These are phyloP conservation scores for Harpegnathos saltator DNA, from an alignment of 1,140 invertebrate genomes.

Conservation along the genomic window DNA sequence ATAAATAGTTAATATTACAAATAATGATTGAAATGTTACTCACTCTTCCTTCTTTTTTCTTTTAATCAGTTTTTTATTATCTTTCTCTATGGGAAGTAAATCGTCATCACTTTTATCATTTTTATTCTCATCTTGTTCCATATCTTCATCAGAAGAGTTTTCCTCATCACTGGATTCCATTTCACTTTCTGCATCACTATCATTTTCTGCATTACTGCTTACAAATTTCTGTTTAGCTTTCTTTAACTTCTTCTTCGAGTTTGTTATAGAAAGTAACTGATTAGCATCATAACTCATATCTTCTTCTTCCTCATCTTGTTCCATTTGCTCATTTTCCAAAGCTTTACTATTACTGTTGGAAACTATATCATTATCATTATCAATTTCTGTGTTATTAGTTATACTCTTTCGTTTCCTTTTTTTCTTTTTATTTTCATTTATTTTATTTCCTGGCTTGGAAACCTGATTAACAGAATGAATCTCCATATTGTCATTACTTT, in stretches of 20 bases:
- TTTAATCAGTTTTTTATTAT: constrained; percentile 92
- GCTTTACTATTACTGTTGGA: neutral
- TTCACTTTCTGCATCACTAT: constrained; percentile 73
- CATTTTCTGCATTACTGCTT: constrained; percentile 76
- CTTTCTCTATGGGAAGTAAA: constrained; percentile 94
- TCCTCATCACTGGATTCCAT: constrained; percentile 80
- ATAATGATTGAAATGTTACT: constrained; percentile 80
- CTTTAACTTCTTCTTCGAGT: constrained; percentile 92
- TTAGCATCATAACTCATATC: constrained; percentile 85
- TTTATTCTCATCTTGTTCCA: constrained; percentile 76
- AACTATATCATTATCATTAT: constrained; percentile 5
- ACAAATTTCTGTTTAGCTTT: constrained; percentile 89
- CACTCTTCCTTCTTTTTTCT: constrained; percentile 88
- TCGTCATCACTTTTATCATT: constrained; percentile 88
- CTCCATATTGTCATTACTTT: neutral
- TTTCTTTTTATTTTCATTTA: constrained; percentile 61
- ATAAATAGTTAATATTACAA: constrained; percentile 13
- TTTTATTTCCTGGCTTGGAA: neutral
- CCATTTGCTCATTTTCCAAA: constrained; percentile 80
- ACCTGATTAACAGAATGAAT: neutral
- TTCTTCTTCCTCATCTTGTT: constrained; percentile 83
- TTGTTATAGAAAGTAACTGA: constrained; percentile 92
- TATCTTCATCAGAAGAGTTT: constrained; percentile 75
- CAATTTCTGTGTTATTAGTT: constrained; percentile 17
- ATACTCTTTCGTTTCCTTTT: constrained; percentile 35